These are phyloP conservation scores for Bergia puertoricense DNA, from an alignment of 92 coral and sea anemone genomes.

Conservation along the genomic window DNA sequence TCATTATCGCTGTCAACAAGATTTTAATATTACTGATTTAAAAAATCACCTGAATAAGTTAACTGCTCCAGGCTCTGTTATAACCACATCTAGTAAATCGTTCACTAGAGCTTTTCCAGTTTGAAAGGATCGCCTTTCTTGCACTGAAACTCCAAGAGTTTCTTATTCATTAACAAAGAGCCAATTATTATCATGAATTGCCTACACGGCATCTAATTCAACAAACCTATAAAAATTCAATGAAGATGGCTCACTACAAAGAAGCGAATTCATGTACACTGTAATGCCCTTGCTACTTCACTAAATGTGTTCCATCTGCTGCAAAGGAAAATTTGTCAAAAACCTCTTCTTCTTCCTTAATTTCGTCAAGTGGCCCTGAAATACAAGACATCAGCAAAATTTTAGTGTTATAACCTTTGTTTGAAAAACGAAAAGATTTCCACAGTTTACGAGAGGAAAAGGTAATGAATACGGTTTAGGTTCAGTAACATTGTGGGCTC, in stretches of 20 bases:
- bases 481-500: too few relatives aligned
- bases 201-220: neutral
- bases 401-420: neutral
- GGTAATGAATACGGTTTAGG: neutral
- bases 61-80: neutral
- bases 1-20: neutral
- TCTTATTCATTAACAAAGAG: neutral
- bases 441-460: neutral
- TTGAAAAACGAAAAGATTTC: neutral
- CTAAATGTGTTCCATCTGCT: constrained; percentile 42
- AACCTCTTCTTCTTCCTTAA: constrained; percentile 64
- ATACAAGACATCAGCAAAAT: constrained; percentile 26
- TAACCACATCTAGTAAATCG: neutral
- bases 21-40: too few relatives aligned
- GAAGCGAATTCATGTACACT: neutral
- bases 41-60: too few relatives aligned
- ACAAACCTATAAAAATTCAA: neutral
- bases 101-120: neutral
- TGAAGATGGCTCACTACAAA: neutral
- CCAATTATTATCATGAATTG: neutral
- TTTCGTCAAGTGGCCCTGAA: constrained; percentile 65
- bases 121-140: neutral
- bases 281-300: neutral
- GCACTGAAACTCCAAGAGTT: too few relatives aligned
- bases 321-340: constrained; percentile 71